A percentile compares a stretch with the other conserved stretches of the same genome.
Conservation (phyloP, 1,140 invertebrate species). For the Araneus ventricosus region DNA sequence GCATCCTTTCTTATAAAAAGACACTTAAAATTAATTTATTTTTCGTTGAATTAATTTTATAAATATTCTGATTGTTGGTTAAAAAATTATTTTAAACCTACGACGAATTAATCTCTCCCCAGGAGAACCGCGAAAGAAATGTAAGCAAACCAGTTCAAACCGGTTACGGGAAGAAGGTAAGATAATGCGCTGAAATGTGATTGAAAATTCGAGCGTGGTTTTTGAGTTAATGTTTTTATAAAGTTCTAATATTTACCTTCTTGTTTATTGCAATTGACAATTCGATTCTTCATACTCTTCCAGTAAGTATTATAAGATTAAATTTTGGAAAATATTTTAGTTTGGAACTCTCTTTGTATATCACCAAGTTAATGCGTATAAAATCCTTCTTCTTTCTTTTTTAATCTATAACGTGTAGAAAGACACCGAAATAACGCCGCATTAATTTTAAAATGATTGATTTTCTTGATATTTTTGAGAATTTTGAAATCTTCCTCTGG, state of each 20-base stretch:
- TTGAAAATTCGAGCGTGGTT: conserved; percentile 73
- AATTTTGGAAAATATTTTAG: not conserved
- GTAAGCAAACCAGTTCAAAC: conserved; percentile 74
- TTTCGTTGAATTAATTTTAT: not conserved
- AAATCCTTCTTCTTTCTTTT: conserved; percentile 1
- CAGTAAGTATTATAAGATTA: conserved; percentile 23
- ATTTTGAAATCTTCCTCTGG: too few species aligned
- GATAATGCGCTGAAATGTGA: conserved; percentile 66
- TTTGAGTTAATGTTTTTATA: conserved; percentile 64
- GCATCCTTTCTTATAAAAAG: not conserved
- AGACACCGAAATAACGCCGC: too few species aligned
- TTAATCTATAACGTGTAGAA: not conserved
- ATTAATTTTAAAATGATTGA: too few species aligned
- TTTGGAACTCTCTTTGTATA: conserved; percentile 13
- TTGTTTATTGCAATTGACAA: not conserved
- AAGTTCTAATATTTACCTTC: conserved; percentile 35
- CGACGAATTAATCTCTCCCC: not conserved
- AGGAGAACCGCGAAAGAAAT: conserved; percentile 71
- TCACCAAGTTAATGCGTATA: conserved; percentile 48
- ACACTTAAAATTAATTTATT: not conserved
- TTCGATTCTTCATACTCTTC: not conserved
- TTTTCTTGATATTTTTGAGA: too few species aligned
- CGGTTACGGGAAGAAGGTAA: conserved; percentile 72
- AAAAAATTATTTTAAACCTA: not conserved
- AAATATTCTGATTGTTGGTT: conserved; percentile 10